A percentile compares a stretch with the other conserved stretches of the same genome.
These are phyloP conservation scores for Gymnocheta viridis DNA, from an alignment of 2,888 invertebrate species.

Conservation along the genomic window DNA sequence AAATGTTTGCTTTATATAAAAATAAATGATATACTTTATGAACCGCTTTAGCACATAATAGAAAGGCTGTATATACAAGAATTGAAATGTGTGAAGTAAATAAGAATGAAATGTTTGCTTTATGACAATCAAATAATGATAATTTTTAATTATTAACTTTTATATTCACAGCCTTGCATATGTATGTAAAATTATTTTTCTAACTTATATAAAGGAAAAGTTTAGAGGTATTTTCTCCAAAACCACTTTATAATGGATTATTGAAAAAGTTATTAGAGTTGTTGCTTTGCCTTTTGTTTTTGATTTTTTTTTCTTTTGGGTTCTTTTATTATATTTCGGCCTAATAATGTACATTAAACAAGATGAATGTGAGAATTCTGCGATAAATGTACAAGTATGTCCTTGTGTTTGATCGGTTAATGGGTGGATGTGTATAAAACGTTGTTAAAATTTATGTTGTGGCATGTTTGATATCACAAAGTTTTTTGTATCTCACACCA, in stretches of 20 bases:
- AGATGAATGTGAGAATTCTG: slow-evolving; percentile 49
- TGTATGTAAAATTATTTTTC: not conserved
- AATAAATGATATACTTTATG: too few relatives aligned
- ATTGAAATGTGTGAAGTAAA: not conserved
- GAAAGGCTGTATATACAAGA: too few relatives aligned
- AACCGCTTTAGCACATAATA: too few relatives aligned
- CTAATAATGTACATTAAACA: slow-evolving; percentile 56
- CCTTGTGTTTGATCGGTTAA: not conserved
- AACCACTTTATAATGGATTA: slow-evolving; percentile 72
- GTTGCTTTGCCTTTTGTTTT: slow-evolving; percentile 25
- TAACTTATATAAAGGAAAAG: not conserved
- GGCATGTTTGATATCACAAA: slow-evolving; percentile 66
- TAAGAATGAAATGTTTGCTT: not conserved
- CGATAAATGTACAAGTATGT: not conserved
- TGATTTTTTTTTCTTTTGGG: not conserved
- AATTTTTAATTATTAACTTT: slow-evolving; percentile 1
- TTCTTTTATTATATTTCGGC: slow-evolving; percentile 22
- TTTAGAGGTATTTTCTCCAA: slow-evolving; percentile 6
- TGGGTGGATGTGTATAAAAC: slow-evolving; percentile 28
- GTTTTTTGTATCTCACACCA: slow-evolving; percentile 20
- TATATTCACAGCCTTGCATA: not conserved
- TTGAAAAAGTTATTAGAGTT: slow-evolving; percentile 71
- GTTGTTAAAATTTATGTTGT: slow-evolving; percentile 64
- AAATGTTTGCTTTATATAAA: too few relatives aligned
- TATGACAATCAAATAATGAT: not conserved